Percentiles rank a stretch among this genome's conserved stretches.
Evolutionary conservation across 35 echinoderm and acorn worm species (phyloP).

Genomic region (Amphiura filiformis): DNA sequence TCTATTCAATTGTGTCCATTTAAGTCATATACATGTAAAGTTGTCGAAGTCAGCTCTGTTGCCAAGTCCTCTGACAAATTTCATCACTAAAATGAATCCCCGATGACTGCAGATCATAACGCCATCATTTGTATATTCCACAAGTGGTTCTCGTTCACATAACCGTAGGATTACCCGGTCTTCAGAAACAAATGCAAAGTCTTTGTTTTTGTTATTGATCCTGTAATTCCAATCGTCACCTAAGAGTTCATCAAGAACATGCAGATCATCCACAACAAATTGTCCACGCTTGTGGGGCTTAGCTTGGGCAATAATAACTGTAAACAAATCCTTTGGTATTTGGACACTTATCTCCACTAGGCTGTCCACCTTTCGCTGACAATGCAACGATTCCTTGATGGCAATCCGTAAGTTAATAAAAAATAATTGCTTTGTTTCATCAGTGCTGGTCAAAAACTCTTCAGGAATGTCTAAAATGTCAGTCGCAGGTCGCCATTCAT

Average conservation of each 20-base stretch:
- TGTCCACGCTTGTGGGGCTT: background rate
- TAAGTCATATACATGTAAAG: background rate
- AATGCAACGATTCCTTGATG: background rate
- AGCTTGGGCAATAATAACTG: background rate
- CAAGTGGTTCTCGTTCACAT: conserved; percentile 33
- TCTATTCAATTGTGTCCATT: background rate
- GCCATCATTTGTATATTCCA: conserved; percentile 25
- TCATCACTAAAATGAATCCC: conserved; percentile 26
- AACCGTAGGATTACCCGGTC: conserved; percentile 13
- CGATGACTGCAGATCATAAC: conserved; percentile 16
- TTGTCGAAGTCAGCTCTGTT: conserved; percentile 46
- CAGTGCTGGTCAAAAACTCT: background rate
- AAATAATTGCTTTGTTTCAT: background rate
- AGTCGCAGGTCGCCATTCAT: background rate
- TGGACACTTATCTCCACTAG: background rate
- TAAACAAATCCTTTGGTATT: conserved; percentile 14
- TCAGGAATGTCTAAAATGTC: background rate
- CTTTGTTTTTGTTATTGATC: conserved; percentile 13
- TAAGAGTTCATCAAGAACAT: conserved; percentile 3
- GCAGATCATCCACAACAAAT: background rate
- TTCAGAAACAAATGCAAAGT: conserved; percentile 33
- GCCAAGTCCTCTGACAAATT: conserved; percentile 29
- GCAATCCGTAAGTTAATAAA: background rate
- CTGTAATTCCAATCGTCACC: conserved; percentile 13
- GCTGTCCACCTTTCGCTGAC: background rate